Percentiles rank a stretch among this genome's conserved stretches.
phyloP scores from a whole-genome alignment of 2,797 vertebrate genomes.

The Odontamblyopus lacepedii region DNA sequence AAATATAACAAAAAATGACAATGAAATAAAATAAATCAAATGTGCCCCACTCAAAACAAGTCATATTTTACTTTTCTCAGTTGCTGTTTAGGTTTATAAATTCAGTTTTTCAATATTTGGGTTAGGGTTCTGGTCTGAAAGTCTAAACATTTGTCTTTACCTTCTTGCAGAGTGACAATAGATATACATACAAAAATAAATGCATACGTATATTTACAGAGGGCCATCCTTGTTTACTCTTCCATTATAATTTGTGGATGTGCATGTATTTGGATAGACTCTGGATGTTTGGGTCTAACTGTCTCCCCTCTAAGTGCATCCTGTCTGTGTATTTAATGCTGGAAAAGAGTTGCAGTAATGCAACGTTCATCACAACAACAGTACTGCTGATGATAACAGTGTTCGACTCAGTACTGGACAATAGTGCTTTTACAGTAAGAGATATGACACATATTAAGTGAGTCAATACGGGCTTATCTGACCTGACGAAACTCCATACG shows the following conservation, averaged over 20 bases:
- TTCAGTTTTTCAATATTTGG: neutral
- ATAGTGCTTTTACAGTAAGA: too few species aligned
- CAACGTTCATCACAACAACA: neutral
- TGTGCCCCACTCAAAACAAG: too few species aligned
- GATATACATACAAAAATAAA: constrained; percentile 12
- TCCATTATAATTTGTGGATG: constrained; percentile 21
- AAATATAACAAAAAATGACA: too few species aligned
- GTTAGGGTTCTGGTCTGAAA: neutral
- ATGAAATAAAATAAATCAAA: too few species aligned
- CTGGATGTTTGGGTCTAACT: constrained; percentile 16
- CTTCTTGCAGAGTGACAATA: neutral
- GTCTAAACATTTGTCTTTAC: neutral
- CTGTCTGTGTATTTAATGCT: neutral
- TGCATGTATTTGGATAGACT: constrained; percentile 27
- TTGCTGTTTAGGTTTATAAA: too few species aligned
- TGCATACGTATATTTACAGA: constrained; percentile 45
- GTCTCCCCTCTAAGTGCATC: neutral
- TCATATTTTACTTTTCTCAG: too few species aligned
- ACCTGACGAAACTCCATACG: neutral
- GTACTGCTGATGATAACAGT: too few species aligned
- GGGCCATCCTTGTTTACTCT: constrained; percentile 30
- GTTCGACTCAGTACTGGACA: too few species aligned
- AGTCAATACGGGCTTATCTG: neutral
- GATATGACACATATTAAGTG: neutral
- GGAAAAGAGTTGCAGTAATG: neutral